Evolutionary conservation across 2,888 invertebrate species (phyloP).

Genomic region (Sarcophaga caerulescens): DNA sequence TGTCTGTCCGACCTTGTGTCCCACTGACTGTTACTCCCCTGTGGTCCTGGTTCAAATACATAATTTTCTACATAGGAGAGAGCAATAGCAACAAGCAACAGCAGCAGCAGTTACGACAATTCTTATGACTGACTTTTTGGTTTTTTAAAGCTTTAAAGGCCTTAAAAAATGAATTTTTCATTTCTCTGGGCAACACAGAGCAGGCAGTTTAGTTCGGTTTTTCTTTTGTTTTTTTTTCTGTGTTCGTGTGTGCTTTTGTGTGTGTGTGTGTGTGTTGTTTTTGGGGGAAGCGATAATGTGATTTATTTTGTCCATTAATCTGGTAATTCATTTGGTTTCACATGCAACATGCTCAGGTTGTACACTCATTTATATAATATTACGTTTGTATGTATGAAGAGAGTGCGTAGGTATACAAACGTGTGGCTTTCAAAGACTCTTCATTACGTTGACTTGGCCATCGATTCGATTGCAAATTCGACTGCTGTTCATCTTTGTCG

Average conservation of each 20-base stretch:
- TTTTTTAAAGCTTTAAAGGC: neutral
- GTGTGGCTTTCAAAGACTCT: conserved; percentile 16
- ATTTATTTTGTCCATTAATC: conserved; percentile 81
- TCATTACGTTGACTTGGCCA: conserved; percentile 70
- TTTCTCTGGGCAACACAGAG: conserved; percentile 67
- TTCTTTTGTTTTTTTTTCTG: neutral
- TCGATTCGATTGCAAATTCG: conserved; percentile 80
- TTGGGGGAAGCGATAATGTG: conserved; percentile 81
- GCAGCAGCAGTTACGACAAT: neutral
- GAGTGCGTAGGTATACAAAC: conserved; percentile 2
- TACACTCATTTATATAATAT: conserved; percentile 74
- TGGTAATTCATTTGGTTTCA: conserved; percentile 80
- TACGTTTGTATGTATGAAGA: conserved; percentile 24
- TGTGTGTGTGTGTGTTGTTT: conserved; percentile 30
- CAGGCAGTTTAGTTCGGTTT: neutral
- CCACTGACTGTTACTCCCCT: conserved; percentile 54
- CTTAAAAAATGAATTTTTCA: neutral
- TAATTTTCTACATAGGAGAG: neutral
- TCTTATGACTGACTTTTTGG: conserved; percentile 1
- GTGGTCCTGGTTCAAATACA: conserved; percentile 40
- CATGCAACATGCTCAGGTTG: conserved; percentile 68
- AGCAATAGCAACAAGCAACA: neutral
- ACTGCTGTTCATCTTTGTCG: conserved; percentile 79
- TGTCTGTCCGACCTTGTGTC: conserved; percentile 19
- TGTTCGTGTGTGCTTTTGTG: conserved; percentile 35